Base-by-base conservation (phyloP, 2,113 vertebrate genomes). In the Chaenocephalus aceratus region DNA sequence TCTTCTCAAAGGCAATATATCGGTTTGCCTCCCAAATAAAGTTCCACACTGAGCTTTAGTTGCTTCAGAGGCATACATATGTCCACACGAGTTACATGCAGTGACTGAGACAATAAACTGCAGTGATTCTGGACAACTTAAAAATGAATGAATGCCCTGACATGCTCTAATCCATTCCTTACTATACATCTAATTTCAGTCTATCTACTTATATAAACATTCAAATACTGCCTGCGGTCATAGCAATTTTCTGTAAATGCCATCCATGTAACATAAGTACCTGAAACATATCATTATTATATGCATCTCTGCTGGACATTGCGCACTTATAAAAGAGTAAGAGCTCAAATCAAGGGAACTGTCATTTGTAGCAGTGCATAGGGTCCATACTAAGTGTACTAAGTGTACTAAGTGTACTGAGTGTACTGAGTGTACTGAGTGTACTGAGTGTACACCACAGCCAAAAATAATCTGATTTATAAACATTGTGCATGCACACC, bases 1-100 rank as follows among this genome's bases (percentile, higher is more conserved):
- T 45, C 44, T 68, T 79, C 56, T 6, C 53, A 79, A 36, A 46
- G 46, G 69, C 49, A 77, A 23, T 72, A 65, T 71, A 23, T 34
- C 1, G n/a, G 51, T 69, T 73, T 70, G 56, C 62, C 84, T 88
- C 41, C 30, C n/a, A 51, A 79, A 72, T 56, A 44, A 79, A 70
- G n/a, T 64, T 49, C 53, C 41, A 49, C 45, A 59, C 3, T 59
- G 14, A 36, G 48, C 72, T 77, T 79, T 60, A 34, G 34, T 63
- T 0, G 21, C 58, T 9, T 5, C 54, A 48, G 51, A 78, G 53
- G 56, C 30, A 52, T 53, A 15, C 57, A 26, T 77, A 59, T 48
- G 84, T 75, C 36, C 57, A 59, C 54, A 59, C 51, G 44, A 69
- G 34, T 51, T 57, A 41, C 30, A 71, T 49, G 18, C 36, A 74